phyloP scores from a whole-genome alignment of 2,113 vertebrate genomes.

The Taxidea taxus region DNA sequence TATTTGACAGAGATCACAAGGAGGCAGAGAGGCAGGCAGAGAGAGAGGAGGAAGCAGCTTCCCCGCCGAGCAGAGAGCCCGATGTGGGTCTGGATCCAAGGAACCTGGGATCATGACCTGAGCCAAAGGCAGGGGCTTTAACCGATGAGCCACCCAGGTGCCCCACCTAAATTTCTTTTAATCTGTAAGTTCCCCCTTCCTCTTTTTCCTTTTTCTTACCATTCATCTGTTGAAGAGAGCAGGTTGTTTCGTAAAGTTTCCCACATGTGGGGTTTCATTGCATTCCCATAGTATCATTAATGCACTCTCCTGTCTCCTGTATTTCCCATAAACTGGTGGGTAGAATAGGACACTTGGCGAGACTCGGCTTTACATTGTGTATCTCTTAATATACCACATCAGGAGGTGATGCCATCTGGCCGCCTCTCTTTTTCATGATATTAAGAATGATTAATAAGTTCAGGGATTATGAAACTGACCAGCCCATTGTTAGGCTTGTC shows the following conservation, averaged over 20 bases:
- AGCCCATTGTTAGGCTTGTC: background rate
- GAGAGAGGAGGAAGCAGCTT: too few species aligned
- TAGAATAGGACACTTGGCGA: background rate
- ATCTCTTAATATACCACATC: background rate
- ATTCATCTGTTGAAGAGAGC: background rate
- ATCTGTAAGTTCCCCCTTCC: fast-evolving
- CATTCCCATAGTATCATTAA: background rate
- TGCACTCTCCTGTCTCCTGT: background rate
- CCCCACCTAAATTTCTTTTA: background rate
- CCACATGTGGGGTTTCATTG: background rate
- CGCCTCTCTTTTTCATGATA: background rate
- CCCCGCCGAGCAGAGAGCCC: too few species aligned
- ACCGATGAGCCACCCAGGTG: too few species aligned
- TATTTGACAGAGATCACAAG: too few species aligned
- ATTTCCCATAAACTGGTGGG: background rate
- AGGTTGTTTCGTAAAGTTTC: background rate
- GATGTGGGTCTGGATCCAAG: too few species aligned
- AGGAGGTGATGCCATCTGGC: background rate
- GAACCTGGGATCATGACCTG: too few species aligned
- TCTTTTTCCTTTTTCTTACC: background rate
- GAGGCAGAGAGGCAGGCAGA: too few species aligned
- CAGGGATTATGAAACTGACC: background rate
- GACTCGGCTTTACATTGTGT: background rate
- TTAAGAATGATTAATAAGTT: background rate
- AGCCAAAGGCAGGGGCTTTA: too few species aligned